Evolutionary conservation across 2,888 invertebrate genomes (phyloP).

Genomic region (Platerodrilus igneus): DNA sequence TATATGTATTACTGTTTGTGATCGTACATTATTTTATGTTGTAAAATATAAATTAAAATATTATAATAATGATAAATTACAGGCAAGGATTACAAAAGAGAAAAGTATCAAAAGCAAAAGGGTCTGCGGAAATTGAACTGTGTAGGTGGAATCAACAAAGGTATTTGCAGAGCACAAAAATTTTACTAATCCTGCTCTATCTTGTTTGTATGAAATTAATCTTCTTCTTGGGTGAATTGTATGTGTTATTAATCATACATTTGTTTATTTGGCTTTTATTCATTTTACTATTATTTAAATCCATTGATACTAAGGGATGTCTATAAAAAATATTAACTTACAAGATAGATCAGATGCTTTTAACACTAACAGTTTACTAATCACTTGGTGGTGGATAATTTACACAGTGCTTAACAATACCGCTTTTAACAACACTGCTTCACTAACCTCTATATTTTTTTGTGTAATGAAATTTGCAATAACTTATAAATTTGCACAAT

Average conservation of each 20-base stretch:
- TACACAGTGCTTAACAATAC: constrained; percentile 8
- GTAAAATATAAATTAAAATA: constrained; percentile 12
- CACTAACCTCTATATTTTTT: background rate
- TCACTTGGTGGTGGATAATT: constrained; percentile 12
- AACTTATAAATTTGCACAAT: too few relatives aligned
- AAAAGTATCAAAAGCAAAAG: constrained; percentile 52
- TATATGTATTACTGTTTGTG: too few relatives aligned
- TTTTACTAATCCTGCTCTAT: constrained; percentile 26
- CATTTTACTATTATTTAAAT: constrained; percentile 1
- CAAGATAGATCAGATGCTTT: constrained; percentile 28
- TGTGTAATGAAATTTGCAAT: background rate
- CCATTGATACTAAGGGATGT: constrained; percentile 1
- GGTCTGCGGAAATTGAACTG: constrained; percentile 62
- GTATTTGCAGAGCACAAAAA: constrained; percentile 40
- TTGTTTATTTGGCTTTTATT: background rate
- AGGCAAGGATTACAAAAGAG: constrained; percentile 47
- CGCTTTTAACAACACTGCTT: constrained; percentile 1
- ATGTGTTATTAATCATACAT: too few relatives aligned
- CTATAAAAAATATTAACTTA: constrained; percentile 18
- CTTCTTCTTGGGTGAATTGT: too few relatives aligned
- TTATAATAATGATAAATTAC: constrained; percentile 40
- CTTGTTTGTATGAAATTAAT: too few relatives aligned
- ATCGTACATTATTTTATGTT: too few relatives aligned
- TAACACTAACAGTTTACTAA: constrained; percentile 23
- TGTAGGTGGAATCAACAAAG: constrained; percentile 54